Conservation (phyloP, 2,888 invertebrate species). For the Ophraella communa region DNA sequence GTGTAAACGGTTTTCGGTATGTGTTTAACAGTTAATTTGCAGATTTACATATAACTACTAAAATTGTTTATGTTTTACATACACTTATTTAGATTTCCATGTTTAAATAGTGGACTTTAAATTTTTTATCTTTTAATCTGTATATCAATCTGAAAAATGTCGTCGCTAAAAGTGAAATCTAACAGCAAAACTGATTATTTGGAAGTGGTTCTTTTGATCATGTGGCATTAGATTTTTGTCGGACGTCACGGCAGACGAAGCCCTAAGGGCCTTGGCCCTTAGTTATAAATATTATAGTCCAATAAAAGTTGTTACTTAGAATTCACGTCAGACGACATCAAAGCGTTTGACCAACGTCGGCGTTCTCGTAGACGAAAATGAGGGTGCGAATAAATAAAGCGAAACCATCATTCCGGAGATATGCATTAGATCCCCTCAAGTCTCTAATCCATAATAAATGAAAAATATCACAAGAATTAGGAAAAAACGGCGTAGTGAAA, state of each 20-base stretch:
- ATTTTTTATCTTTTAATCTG: neutral
- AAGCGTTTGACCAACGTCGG: constrained; percentile 45
- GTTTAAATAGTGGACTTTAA: neutral
- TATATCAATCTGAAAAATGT: neutral
- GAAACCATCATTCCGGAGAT: constrained; percentile 29
- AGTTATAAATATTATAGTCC: constrained; percentile 32
- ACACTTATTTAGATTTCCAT: neutral
- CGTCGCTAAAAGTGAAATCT: neutral
- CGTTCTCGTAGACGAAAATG: constrained; percentile 31
- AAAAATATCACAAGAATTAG: neutral
- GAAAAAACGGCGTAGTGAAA: neutral
- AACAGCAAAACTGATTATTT: constrained; percentile 2
- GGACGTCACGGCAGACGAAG: neutral
- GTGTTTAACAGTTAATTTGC: neutral
- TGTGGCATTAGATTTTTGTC: constrained; percentile 17
- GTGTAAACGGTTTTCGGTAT: too few species aligned
- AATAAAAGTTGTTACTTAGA: constrained; percentile 60
- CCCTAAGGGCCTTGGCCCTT: constrained; percentile 1
- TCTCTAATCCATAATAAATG: constrained; percentile 34
- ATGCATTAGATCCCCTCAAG: constrained; percentile 28
- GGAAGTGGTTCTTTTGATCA: constrained; percentile 20
- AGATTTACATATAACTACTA: too few species aligned
- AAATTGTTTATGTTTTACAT: too few species aligned
- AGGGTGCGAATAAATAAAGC: constrained; percentile 53
- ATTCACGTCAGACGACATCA: constrained; percentile 58